phyloP scores from a whole-genome alignment of 1,140 invertebrate genomes.

The Galleria mellonella region DNA sequence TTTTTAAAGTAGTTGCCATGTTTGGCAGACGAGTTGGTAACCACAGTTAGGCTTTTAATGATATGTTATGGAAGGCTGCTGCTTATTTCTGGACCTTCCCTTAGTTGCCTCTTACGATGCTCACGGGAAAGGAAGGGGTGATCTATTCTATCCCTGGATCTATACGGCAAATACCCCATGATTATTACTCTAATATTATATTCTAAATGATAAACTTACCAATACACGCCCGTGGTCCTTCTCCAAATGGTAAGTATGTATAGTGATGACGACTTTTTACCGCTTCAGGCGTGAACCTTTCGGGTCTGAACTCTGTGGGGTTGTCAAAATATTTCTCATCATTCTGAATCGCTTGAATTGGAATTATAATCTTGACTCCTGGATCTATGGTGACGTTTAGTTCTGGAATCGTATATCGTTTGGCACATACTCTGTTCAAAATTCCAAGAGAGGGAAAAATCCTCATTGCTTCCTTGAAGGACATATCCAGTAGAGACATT shows the following conservation, averaged over 20 bases:
- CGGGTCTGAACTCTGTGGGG: conserved; percentile 74
- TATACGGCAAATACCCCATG: no score
- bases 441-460: background rate
- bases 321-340: conserved; percentile 71
- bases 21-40: no score
- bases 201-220: background rate
- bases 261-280: conserved; percentile 57
- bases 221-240: conserved; percentile 74
- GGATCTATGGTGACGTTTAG: conserved; percentile 37
- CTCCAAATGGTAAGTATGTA: conserved; percentile 79
- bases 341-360: conserved; percentile 74
- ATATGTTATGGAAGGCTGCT: no score
- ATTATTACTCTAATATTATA: no score
- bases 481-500: background rate
- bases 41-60: no score
- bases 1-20: no score
- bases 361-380: conserved; percentile 70
- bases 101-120: no score
- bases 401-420: conserved; percentile 50
- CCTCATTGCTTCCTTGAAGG: background rate
- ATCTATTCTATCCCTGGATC: no score
- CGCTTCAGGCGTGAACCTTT: conserved; percentile 70
- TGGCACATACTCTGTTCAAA: conserved; percentile 34
- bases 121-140: no score
- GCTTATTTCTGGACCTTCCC: no score